A percentile compares a stretch with the other conserved stretches of the same genome.
phyloP scores from a whole-genome alignment of 2,888 invertebrate genomes.

The Selenia dentaria region DNA sequence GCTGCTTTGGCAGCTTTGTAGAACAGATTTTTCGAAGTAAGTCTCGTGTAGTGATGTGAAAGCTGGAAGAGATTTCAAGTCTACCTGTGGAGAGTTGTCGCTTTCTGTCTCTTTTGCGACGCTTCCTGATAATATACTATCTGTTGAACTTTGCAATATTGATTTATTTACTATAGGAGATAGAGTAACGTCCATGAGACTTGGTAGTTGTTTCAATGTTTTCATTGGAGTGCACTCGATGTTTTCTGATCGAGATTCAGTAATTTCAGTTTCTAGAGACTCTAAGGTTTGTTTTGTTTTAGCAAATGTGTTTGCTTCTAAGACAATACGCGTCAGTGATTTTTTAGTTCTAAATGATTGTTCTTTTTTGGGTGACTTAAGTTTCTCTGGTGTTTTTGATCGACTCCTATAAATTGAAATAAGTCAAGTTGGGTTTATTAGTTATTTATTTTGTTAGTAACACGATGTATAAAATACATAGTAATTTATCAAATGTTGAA shows the following conservation, averaged over 20 bases:
- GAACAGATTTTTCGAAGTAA: conserved; percentile 58
- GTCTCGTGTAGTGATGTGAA: conserved; percentile 62
- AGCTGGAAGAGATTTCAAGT: conserved; percentile 50
- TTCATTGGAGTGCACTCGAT: conserved; percentile 75
- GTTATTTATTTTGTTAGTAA: background rate
- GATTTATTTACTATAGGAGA: conserved; percentile 76
- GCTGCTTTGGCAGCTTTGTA: conserved; percentile 67
- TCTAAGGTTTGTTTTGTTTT: conserved; percentile 62
- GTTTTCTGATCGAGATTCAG: conserved; percentile 42
- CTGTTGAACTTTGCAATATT: conserved; percentile 62
- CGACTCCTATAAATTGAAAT: conserved; percentile 7
- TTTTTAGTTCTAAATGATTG: conserved; percentile 57
- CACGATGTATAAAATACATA: background rate
- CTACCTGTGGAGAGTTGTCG: conserved; percentile 37
- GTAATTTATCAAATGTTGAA: background rate
- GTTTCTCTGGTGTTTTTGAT: conserved; percentile 71
- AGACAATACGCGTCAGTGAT: conserved; percentile 67
- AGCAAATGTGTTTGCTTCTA: conserved; percentile 73
- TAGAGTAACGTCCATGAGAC: conserved; percentile 67
- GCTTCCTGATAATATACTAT: conserved; percentile 50
- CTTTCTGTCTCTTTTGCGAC: conserved; percentile 43
- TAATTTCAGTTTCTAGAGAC: conserved; percentile 43
- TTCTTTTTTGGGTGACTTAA: conserved; percentile 65
- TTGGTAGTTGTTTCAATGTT: conserved; percentile 48
- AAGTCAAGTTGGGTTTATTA: background rate